Conservation (phyloP, 2,113 vertebrate genomes). For the Paralichthys olivaceus region DNA sequence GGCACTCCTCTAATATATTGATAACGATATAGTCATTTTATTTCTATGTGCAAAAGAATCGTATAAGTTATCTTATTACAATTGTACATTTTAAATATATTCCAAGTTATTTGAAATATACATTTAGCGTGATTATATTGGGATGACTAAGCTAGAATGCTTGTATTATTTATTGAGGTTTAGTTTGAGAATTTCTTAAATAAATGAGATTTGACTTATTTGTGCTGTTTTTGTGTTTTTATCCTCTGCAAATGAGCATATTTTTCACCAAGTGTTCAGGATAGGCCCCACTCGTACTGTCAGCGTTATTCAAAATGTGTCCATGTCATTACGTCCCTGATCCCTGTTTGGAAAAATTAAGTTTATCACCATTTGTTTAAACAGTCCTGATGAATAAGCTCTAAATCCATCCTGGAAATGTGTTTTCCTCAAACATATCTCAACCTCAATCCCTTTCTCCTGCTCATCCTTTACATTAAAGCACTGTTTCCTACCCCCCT, state of each 20-base stretch:
- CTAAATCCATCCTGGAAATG: conserved; percentile 42
- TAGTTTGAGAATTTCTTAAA: not conserved
- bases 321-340: conserved; percentile 7
- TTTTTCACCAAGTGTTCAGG: not conserved
- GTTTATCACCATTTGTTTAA: conserved; percentile 56
- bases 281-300: not conserved
- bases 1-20: conserved; percentile 5
- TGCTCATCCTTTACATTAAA: conserved; percentile 52
- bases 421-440: conserved; percentile 28
- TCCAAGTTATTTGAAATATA: not conserved
- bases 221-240: not conserved
- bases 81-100: not conserved
- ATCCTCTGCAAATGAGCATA: not conserved
- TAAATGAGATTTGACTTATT: not conserved
- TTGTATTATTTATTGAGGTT: not conserved
- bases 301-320: conserved; percentile 4
- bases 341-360: conserved; percentile 32
- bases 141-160: conserved; percentile 41
- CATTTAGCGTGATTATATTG: not conserved
- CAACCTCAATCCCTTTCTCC: conserved; percentile 45
- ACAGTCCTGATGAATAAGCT: conserved; percentile 38
- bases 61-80: not conserved
- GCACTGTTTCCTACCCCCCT: not conserved
- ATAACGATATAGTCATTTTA: not conserved
- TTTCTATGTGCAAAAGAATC: conserved; percentile 3